A percentile compares a stretch with the other conserved stretches of the same genome.
Conservation (phyloP, 2,113 vertebrate genomes). For the Ranitomeya variabilis region DNA sequence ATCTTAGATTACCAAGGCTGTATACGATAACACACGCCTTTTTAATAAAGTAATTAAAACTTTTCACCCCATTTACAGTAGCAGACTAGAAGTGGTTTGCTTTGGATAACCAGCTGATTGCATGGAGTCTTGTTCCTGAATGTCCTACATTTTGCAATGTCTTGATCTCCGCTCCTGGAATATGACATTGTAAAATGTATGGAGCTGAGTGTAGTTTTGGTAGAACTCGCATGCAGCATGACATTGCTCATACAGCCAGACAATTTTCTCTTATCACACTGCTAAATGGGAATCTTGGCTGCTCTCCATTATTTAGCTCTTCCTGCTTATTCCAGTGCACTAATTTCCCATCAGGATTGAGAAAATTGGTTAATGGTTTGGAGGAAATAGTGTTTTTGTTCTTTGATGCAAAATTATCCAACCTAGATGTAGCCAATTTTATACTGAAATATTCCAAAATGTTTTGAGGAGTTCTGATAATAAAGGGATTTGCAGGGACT, state of each 20-base stretch:
- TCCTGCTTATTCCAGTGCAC: not conserved
- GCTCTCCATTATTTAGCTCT: not conserved
- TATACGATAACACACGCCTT: not conserved
- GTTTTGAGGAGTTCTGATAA: too few species aligned
- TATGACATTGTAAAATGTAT: not conserved
- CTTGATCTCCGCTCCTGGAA: too few species aligned
- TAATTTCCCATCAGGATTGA: not conserved
- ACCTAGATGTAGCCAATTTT: too few species aligned
- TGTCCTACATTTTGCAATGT: too few species aligned
- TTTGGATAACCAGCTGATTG: not conserved
- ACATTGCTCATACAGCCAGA: not conserved
- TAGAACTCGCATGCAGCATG: not conserved
- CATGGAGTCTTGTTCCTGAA: too few species aligned
- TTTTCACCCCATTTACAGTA: not conserved
- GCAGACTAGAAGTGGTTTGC: not conserved
- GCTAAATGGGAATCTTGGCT: not conserved
- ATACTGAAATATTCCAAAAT: too few species aligned
- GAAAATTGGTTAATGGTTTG: not conserved
- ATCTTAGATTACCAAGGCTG: not conserved
- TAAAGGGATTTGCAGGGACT: too few species aligned
- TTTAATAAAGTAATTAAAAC: not conserved
- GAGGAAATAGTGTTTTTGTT: not conserved
- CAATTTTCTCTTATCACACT: not conserved
- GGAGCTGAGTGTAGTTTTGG: not conserved
- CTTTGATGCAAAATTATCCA: not conserved